phyloP scores from a whole-genome alignment of 1,140 invertebrate genomes.

The Papilio dardanus region DNA sequence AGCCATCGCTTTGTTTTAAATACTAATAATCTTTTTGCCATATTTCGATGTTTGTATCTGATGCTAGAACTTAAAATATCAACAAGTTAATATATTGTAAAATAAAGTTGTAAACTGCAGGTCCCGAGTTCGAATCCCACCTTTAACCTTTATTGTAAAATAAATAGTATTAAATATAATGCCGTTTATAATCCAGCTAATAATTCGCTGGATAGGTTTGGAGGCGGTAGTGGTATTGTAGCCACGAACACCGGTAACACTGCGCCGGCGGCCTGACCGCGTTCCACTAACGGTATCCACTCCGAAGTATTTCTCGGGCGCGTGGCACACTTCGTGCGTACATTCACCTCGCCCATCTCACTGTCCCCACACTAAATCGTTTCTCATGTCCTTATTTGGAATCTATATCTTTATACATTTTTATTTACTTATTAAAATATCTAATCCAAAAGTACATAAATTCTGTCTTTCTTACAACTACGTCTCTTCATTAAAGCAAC shows the following conservation, averaged over 20 bases:
- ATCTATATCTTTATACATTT: not conserved
- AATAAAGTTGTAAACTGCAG: too few species aligned
- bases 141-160: too few species aligned
- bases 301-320: constrained; percentile 78
- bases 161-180: not conserved
- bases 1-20: constrained; percentile 26
- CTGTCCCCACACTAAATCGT: constrained; percentile 36
- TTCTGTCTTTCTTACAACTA: not conserved
- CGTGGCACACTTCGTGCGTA: constrained; percentile 80
- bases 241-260: constrained; percentile 62
- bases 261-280: constrained; percentile 72
- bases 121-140: too few species aligned
- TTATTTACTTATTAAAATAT: not conserved
- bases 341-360: constrained; percentile 76
- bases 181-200: not conserved
- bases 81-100: not conserved
- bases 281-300: constrained; percentile 80
- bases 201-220: constrained; percentile 1
- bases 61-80: not conserved
- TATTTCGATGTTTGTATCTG: not conserved
- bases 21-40: not conserved
- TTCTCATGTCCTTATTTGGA: constrained; percentile 27
- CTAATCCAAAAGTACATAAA: not conserved
- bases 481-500: not conserved
- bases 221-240: constrained; percentile 47